Percentiles rank a stretch among this genome's conserved stretches.
Conservation (phyloP, 2,888 invertebrate genomes). For the Tupiocoris notatus region DNA sequence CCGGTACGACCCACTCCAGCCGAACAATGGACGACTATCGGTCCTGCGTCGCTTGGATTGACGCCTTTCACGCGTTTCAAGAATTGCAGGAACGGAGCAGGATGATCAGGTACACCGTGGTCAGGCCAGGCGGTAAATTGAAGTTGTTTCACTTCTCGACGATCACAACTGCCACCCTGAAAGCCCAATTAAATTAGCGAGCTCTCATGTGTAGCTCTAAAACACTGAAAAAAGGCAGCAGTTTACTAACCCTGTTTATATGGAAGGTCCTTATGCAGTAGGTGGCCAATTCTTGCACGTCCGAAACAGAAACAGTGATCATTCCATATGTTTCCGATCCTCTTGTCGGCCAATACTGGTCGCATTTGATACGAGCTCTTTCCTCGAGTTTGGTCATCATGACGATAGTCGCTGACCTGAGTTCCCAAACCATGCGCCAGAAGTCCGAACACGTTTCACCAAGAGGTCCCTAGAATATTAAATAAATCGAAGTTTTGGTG, state of each 20-base stretch:
- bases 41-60: conserved; percentile 56
- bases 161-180: conserved; percentile 71
- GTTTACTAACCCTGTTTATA: conserved; percentile 63
- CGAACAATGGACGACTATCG: conserved; percentile 56
- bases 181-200: background rate
- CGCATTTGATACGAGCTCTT: conserved; percentile 92
- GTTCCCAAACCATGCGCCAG: conserved; percentile 99
- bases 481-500: too few species aligned
- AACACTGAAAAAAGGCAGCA: background rate
- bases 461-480: conserved; percentile 74
- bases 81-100: conserved; percentile 97
- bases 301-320: conserved; percentile 90
- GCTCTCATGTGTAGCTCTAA: background rate
- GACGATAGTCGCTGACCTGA: conserved; percentile 89
- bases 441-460: conserved; percentile 98
- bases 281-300: conserved; percentile 94
- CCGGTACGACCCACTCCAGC: conserved; percentile 82
- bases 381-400: conserved; percentile 99
- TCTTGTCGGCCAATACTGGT: conserved; percentile 96
- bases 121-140: conserved; percentile 99
- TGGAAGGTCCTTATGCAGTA: conserved; percentile 98
- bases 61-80: conserved; percentile 64
- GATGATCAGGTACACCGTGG: conserved; percentile 98
- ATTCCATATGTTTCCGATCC: conserved; percentile 93
- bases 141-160: conserved; percentile 92